Conservation (phyloP, 2,113 vertebrate species). For the Gymnorhina tibicen region DNA sequence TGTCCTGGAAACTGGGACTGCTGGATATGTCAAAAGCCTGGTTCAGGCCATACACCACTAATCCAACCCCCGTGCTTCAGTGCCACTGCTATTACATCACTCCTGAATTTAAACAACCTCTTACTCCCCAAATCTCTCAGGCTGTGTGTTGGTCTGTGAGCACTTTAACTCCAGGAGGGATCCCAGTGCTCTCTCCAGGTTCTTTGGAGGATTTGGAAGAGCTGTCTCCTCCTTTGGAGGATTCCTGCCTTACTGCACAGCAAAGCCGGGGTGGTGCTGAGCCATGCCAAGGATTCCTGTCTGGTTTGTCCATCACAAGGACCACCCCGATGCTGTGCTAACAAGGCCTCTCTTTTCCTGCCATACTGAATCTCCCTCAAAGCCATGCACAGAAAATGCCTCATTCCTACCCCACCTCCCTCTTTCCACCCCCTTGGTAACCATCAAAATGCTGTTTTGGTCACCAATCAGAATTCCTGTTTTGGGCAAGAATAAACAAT, state of each 20-base stretch:
- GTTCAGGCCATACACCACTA: neutral
- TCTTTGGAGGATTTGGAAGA: neutral
- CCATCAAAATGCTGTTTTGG: neutral
- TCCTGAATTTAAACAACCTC: neutral
- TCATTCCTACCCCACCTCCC: neutral
- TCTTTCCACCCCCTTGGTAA: neutral
- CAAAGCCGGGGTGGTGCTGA: neutral
- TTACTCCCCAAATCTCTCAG: fast-evolving
- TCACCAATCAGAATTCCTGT: neutral
- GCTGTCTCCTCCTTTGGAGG: neutral
- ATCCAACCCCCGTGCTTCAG: neutral
- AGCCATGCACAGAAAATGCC: neutral
- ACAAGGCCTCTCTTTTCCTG: neutral
- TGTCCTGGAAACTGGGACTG: neutral
- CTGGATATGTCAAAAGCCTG: neutral
- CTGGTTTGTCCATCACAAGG: neutral
- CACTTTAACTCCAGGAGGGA: neutral
- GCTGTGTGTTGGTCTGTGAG: neutral
- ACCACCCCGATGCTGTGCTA: neutral
- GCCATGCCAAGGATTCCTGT: neutral
- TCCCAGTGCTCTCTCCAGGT: neutral
- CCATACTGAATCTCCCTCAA: neutral
- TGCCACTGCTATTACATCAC: neutral
- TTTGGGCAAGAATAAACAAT: neutral
- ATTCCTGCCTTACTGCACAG: neutral